Base-by-base conservation (phyloP, 2,888 invertebrate genomes). In the Fissipunctia ypsillon region DNA sequence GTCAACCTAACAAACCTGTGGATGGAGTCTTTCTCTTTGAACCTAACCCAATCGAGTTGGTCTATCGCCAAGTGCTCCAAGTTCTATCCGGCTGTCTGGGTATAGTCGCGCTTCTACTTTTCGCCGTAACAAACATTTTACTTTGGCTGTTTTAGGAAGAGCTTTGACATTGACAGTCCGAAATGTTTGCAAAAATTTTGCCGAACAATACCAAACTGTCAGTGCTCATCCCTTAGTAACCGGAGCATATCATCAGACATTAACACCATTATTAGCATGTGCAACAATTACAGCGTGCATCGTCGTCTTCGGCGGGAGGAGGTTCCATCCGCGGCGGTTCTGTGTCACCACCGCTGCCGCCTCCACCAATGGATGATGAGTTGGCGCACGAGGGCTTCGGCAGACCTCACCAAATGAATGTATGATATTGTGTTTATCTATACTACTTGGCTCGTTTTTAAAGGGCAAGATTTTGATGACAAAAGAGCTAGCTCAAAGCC, bases 341-440 rank as follows among this genome's bases (percentile, higher is more conserved):
- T 4, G 97, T 97, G 88, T 97, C 97, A 45, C 99, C 99, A 5
- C 99, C 99, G 35, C 97, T 99, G 86, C 98, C 98, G 60, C 98
- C 98, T 12, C 99, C 99, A 60, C 99, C 99, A 22, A 97, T 98
- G 59, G 98, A 98, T 86, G 98, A 98, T 89, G 98, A 98, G 75
- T 92, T 96, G 7, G 89, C 90, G 75, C 98, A 98, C 91, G 97
- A 98, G 81, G 97, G 97, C 73, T 98, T 98, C 90, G 98, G 98
- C 31, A 96, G 98, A 76, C 97, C 97, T 14, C 96, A 97, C 10
- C 96, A 96, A 79, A 91, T 96, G 41, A 94, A 88, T 78, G 94
- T 95, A 84, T 84, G 90, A 43, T 50, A 59, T 57, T 45, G 16
- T 31, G 4, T 45, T 43, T 56, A 22, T 45, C 14, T 41, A 1